phyloP scores from a whole-genome alignment of 1,140 invertebrate species.

The Bicyclus anynana region DNA sequence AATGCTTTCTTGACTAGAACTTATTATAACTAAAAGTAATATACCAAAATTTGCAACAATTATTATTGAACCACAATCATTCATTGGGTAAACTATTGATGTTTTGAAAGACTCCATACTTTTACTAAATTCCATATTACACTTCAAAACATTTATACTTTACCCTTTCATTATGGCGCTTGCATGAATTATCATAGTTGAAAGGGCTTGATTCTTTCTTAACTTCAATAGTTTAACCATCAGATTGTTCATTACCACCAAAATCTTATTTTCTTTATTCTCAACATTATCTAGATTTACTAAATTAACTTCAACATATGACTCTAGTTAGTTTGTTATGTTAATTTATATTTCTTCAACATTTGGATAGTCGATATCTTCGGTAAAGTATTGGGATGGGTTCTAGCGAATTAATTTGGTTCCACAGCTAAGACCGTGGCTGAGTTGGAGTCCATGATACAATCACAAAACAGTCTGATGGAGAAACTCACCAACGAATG shows the following conservation, averaged over 20 bases:
- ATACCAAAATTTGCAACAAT: not conserved
- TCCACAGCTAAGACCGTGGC: constrained; percentile 87
- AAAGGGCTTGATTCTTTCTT: constrained; percentile 60
- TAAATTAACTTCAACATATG: not conserved
- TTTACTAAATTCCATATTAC: constrained; percentile 16
- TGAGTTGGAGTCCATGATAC: constrained; percentile 90
- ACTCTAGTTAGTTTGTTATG: not conserved
- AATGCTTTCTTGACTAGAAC: constrained; percentile 3
- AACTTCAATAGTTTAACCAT: constrained; percentile 82
- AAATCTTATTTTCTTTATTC: not conserved
- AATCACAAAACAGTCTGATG: constrained; percentile 91
- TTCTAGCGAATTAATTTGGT: constrained; percentile 49
- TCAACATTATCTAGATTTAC: not conserved
- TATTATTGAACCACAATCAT: constrained; percentile 17
- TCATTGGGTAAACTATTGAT: constrained; percentile 79
- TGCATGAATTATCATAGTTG: constrained; percentile 59
- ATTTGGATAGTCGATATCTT: not conserved
- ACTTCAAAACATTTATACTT: constrained; percentile 74
- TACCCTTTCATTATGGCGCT: constrained; percentile 66
- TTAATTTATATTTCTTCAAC: not conserved
- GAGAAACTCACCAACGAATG: constrained; percentile 91
- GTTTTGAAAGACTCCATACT: constrained; percentile 59
- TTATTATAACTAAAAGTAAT: not conserved
- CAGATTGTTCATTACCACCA: constrained; percentile 66
- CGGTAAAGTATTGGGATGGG: not conserved